Percentiles rank a stretch among this genome's conserved stretches.
Evolutionary conservation across 2,113 vertebrate genomes (phyloP).

Genomic region (Aptenodytes forsteri): DNA sequence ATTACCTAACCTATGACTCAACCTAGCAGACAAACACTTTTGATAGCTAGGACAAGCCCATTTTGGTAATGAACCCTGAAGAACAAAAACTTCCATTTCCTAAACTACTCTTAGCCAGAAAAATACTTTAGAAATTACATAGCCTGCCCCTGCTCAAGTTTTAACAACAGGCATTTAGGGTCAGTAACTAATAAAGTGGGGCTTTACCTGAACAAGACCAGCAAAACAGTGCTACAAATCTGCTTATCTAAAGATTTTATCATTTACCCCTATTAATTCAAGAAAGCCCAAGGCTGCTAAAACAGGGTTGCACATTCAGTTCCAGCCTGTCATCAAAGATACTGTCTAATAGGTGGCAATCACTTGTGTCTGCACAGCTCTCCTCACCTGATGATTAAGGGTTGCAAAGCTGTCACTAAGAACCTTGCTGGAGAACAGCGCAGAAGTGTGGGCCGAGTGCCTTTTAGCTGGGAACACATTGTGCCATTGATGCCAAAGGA

Average conservation of each 20-base stretch:
- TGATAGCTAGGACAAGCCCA: background rate
- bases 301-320: background rate
- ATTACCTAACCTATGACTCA: background rate
- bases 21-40: background rate
- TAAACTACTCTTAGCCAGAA: background rate
- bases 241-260: background rate
- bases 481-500: background rate
- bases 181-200: background rate
- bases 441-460: background rate
- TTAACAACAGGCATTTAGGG: background rate
- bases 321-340: background rate
- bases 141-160: background rate
- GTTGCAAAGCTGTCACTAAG: background rate
- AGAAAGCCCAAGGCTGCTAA: background rate
- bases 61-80: background rate
- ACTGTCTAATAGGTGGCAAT: background rate
- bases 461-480: background rate
- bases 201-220: background rate
- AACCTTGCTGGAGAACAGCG: accelerated
- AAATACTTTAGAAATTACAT: background rate
- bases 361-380: background rate
- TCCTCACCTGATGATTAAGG: background rate
- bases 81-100: background rate
- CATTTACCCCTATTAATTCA: background rate
- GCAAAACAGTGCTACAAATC: background rate